phyloP scores from a whole-genome alignment of 2,113 vertebrate genomes.

The Archocentrus centrarchus region DNA sequence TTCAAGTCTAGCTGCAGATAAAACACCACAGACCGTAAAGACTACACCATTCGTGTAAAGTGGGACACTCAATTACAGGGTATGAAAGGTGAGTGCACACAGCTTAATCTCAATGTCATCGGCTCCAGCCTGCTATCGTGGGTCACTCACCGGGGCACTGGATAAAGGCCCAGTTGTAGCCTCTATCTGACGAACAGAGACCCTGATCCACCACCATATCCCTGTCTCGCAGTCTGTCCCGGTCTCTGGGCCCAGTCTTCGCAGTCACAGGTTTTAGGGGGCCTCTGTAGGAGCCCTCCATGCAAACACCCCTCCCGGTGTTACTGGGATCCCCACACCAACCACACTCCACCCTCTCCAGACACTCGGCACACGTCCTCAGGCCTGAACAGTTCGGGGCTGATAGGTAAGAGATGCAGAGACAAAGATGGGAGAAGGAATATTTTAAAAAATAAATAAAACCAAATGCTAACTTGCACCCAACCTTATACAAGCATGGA shows the following conservation, averaged over 20 bases:
- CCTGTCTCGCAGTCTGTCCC: constrained; percentile 36
- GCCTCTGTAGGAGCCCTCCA: constrained; percentile 92
- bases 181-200: constrained; percentile 89
- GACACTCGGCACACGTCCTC: constrained; percentile 89
- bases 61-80: background rate
- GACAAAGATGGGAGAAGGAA: no score
- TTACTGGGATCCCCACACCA: constrained; percentile 96
- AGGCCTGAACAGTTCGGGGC: constrained; percentile 96
- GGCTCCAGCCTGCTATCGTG: background rate
- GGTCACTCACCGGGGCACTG: constrained; percentile 90
- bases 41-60: background rate
- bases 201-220: constrained; percentile 87
- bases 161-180: constrained; percentile 94
- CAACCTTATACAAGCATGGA: background rate
- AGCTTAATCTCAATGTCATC: background rate
- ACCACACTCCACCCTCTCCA: constrained; percentile 93
- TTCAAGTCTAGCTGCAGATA: background rate
- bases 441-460: background rate
- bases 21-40: background rate
- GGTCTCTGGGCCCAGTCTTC: constrained; percentile 15
- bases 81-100: background rate
- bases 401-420: constrained; percentile 38
- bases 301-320: constrained; percentile 89
- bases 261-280: constrained; percentile 83
- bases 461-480: background rate